Percentiles rank a stretch among this genome's conserved stretches.
Evolutionary conservation across 2,113 vertebrate species (phyloP).

Genomic region (Leptobrachium ailaonicum): DNA sequence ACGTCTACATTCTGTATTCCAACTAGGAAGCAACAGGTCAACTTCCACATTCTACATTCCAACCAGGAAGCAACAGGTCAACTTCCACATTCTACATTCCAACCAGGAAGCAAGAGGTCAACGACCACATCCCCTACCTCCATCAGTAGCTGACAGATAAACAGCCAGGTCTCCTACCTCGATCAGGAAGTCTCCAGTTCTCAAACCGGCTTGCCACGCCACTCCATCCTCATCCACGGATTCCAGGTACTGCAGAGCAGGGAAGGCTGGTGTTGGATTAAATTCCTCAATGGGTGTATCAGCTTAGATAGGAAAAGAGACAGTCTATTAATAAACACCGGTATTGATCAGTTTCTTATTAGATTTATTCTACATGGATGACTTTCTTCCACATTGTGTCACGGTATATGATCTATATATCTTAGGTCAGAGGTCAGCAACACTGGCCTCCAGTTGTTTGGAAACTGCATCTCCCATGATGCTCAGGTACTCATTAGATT

Average conservation of each 20-base stretch:
- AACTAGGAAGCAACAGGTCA: no score
- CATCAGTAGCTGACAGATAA: neutral
- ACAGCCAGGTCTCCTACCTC: slow-evolving; percentile 73
- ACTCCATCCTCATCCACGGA: slow-evolving; percentile 97
- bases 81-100: slow-evolving; percentile 72
- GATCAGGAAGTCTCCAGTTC: slow-evolving; percentile 96
- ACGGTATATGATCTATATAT: no score
- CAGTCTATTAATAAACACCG: no score
- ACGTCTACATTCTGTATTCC: no score
- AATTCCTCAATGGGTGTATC: slow-evolving; percentile 98
- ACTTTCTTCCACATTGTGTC: no score
- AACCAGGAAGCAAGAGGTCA: slow-evolving; percentile 93
- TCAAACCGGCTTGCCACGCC: slow-evolving; percentile 93
- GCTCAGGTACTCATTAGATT: no score
- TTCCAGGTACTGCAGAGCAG: slow-evolving; percentile 97
- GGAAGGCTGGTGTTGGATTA: slow-evolving; percentile 94
- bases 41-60: slow-evolving; percentile 72
- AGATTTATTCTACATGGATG: no score
- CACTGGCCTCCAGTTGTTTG: no score
- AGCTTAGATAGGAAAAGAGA: slow-evolving; percentile 70
- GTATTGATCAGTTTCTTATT: no score
- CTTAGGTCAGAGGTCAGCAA: no score
- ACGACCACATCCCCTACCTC: no score
- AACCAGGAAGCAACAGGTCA: slow-evolving; percentile 44
- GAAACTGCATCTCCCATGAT: no score